Evolutionary conservation across 2,113 vertebrate genomes (phyloP), one percentile per base, ranked within the genome.

Genomic region (Chinchilla lanigera): DNA sequence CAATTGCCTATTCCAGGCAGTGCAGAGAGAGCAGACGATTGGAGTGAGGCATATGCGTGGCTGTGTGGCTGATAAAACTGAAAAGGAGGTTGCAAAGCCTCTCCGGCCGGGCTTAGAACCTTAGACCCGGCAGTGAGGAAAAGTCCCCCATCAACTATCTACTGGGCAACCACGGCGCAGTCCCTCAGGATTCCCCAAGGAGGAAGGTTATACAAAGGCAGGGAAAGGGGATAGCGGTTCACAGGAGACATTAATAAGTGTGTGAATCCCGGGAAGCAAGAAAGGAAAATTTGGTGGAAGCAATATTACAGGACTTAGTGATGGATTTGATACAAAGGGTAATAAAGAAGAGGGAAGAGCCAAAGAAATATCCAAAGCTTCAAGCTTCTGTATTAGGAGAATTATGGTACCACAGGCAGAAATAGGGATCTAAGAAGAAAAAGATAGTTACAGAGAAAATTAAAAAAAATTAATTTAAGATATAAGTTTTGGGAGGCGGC

Each of bases 401-500:
- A 90, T 91, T 91, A 61, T 6, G 50, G 54, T 44, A 92, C n/a
- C 5, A 20, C 0, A 63, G 61, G 10, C 35, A 38, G 89, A 82
- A 60, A 88, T 54, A 56, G 13, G 16, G 47, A 92, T 54, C 56
- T 3, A 71, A 52, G 73, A 71, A 52, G 7, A 52, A 58, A 85
- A 85, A 81, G 60, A 20, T 71, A 41, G 5, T 69, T 90, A 93
- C 5, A 41, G 58, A 86, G 69, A 89, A 96, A 78, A 94, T 33
- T 33, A 61, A 87, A 93, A n/a, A 28, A 28, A 67, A 1, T 92
- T 96, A 85, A 86, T 84, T 88, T 93, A 96, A 95, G 71, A 63
- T 87, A 80, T n/a, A 86, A 41, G 16, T 47, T 93, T 91, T 47
- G 20, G 69, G 30, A 83, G 38, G 65, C 19, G 82, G 86, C 47